Conservation (phyloP, 2,113 vertebrate genomes). For the Microcebus ravelobensis region DNA sequence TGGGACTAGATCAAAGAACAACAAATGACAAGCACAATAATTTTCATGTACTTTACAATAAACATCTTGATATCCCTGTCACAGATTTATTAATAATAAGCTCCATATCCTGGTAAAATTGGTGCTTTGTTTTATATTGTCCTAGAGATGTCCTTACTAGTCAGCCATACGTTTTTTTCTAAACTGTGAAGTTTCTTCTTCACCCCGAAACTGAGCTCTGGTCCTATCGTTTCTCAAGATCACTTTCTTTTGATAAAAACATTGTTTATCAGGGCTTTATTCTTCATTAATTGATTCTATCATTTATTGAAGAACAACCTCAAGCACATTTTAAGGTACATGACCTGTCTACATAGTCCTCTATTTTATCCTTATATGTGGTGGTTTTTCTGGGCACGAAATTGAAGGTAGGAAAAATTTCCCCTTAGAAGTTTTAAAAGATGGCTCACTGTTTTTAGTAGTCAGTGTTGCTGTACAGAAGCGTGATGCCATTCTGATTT, state of each 20-base stretch:
- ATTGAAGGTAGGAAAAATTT: background rate
- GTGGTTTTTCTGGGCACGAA: background rate
- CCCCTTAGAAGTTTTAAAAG: background rate
- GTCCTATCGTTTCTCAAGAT: background rate
- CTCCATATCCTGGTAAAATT: background rate
- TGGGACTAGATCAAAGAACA: background rate
- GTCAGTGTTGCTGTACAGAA: background rate
- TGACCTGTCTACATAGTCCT: background rate
- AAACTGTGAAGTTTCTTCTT: background rate
- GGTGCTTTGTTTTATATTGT: background rate
- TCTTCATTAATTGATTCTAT: background rate
- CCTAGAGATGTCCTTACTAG: background rate
- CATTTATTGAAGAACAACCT: background rate
- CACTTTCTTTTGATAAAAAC: background rate
- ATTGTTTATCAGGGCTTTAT: background rate
- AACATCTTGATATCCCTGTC: background rate
- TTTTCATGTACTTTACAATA: background rate
- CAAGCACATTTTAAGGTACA: background rate
- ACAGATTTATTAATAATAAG: background rate
- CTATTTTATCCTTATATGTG: background rate
- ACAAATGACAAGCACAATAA: background rate
- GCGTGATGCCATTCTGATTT: background rate
- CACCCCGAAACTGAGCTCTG: background rate
- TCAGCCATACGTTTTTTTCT: background rate
- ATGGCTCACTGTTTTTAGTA: background rate